phyloP scores from a whole-genome alignment of 2,113 vertebrate genomes.

The pig (Sus scrofa) region DNA sequence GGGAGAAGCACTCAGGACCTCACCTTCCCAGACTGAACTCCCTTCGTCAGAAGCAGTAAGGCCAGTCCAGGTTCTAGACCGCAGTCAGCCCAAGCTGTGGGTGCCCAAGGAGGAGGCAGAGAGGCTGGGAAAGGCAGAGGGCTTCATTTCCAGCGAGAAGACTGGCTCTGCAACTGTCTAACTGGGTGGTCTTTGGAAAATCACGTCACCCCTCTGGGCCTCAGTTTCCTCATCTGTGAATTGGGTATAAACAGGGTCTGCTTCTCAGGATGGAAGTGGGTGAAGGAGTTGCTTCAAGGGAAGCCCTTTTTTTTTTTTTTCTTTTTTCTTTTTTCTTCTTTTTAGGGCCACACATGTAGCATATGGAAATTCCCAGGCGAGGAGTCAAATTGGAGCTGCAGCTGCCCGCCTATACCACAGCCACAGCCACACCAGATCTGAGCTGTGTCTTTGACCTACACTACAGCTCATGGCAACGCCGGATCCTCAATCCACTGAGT shows the following conservation, averaged over 20 bases:
- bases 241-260: not conserved
- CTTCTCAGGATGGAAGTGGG: not conserved
- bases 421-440: no score
- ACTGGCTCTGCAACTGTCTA: not conserved
- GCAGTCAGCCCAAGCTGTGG: not conserved
- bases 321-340: no score
- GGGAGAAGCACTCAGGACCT: not conserved
- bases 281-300: not conserved
- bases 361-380: no score
- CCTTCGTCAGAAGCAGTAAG: not conserved
- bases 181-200: not conserved
- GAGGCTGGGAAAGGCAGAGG: not conserved
- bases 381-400: no score
- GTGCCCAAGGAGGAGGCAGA: not conserved
- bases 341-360: no score
- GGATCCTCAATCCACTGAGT: no score
- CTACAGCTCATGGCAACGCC: no score
- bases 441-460: no score
- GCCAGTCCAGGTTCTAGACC: not conserved
- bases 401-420: no score
- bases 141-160: not conserved
- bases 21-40: not conserved
- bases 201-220: not conserved
- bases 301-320: not conserved
- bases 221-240: not conserved